Conservation (phyloP, 2,797 vertebrate genomes). For the Gadopsis marmoratus region DNA sequence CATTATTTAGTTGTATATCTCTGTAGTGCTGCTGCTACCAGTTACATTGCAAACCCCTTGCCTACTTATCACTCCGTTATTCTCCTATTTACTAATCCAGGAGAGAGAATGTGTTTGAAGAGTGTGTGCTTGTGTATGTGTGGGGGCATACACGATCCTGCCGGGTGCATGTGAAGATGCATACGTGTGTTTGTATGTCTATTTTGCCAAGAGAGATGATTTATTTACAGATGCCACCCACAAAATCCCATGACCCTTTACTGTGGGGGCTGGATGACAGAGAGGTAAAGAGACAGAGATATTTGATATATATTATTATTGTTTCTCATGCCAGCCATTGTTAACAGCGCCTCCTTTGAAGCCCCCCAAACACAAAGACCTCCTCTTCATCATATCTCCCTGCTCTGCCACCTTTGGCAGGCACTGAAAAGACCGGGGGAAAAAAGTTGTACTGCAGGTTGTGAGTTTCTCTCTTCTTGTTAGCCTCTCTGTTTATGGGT, state of each 20-base stretch:
- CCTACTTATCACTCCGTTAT: constrained; percentile 64
- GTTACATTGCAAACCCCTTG: constrained; percentile 61
- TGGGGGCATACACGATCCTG: constrained; percentile 19
- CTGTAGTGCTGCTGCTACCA: constrained; percentile 59
- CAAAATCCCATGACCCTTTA: constrained; percentile 83
- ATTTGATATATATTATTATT: constrained; percentile 19
- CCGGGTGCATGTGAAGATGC: constrained; percentile 10
- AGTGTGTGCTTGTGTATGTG: constrained; percentile 40
- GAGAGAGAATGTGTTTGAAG: constrained; percentile 62
- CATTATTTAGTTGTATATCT: constrained; percentile 74
- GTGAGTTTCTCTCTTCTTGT: not conserved
- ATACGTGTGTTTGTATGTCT: constrained; percentile 16
- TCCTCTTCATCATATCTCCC: not conserved
- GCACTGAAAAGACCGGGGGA: not conserved
- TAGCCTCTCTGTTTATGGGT: not conserved
- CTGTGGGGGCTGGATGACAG: constrained; percentile 73
- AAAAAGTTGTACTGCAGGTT: not conserved
- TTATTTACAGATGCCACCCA: constrained; percentile 86
- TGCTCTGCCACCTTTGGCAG: not conserved
- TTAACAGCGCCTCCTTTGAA: not conserved
- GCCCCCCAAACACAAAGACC: not conserved
- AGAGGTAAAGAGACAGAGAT: constrained; percentile 29
- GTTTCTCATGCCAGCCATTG: constrained; percentile 1
- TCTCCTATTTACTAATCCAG: constrained; percentile 80
- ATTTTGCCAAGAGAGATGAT: constrained; percentile 71